Evolutionary conservation across 2,888 invertebrate genomes (phyloP), one percentile per base, ranked within the genome.

Genomic region (Sinelater perroti): DNA sequence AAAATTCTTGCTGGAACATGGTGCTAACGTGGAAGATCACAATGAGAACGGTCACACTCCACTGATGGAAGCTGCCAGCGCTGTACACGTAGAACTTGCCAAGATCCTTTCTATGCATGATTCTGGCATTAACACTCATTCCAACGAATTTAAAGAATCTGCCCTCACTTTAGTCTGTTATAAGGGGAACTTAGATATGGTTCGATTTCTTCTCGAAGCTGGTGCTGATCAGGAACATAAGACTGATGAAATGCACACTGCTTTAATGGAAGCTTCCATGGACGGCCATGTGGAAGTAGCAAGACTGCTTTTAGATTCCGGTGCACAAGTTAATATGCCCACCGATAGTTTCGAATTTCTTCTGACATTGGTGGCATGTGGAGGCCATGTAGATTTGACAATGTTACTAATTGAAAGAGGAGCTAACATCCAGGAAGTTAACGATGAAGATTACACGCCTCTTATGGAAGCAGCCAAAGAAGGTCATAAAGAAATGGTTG

Each of bases 41-140:
- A 99, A 99, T 81, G 97, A 97, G 81, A 98, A 97, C 80, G 98
- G 98, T 2, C 99, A 99, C 82, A 98, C 97, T 58, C 97, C 98
- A 36, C 85, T 99, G 67, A 99, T 99, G 97, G 98, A 99, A 84
- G 97, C 98, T 30, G 95, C 96, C 31, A 94, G 93, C 58, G 95
- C 95, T 20, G 97, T 97, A 0, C 95, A 96, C 80, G 94, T 95
- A 61, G 91, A 89, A 75, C 92, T 96, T 8, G 96, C 96, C 1
- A 91, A 91, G 82, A 89, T 96, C 73, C 85, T 97, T 45, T 82
- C 97, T 49, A 89, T 93, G 68, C 89, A 94, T 79, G 97, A 97
- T 61, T 97, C 97, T 63, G 96, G 96, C 67, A 97, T 98, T 74
- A 98, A 98, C 84, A 96, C 97, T 64, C 97, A 97, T 81, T 97